These are phyloP conservation scores for Limonius californicus DNA, from an alignment of 1,140 invertebrate genomes.

Conservation along the genomic window DNA sequence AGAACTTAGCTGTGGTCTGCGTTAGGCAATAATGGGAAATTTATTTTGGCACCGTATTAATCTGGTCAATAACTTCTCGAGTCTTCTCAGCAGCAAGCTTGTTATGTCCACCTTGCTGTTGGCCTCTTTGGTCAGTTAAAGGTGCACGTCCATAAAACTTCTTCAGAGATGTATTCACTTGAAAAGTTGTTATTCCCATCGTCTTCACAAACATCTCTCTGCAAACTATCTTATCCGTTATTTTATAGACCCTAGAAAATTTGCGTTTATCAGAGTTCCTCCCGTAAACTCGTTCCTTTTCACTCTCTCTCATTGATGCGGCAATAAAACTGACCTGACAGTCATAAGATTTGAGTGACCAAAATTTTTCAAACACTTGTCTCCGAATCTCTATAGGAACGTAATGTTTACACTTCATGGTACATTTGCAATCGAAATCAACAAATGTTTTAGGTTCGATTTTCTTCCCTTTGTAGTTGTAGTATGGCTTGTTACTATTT, in stretches of 20 bases:
- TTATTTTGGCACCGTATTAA: conserved; percentile 19
- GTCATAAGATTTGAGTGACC: conserved; percentile 21
- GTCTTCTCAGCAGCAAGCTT: neutral
- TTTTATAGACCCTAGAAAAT: conserved; percentile 15
- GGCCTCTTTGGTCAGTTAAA: conserved; percentile 1
- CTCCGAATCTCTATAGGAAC: conserved; percentile 13
- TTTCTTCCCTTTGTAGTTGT: neutral
- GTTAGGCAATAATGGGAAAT: conserved; percentile 17
- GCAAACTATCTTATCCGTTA: conserved; percentile 10
- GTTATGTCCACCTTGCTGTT: conserved; percentile 5
- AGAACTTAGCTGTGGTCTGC: conserved; percentile 16
- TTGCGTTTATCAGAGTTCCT: conserved; percentile 18
- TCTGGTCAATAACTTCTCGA: conserved; percentile 13
- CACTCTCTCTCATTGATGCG: conserved; percentile 1
- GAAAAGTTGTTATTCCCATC: conserved; percentile 14
- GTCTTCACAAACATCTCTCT: conserved; percentile 15
- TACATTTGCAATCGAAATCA: conserved; percentile 2
- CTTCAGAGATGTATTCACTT: conserved; percentile 9
- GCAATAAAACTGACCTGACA: conserved; percentile 16
- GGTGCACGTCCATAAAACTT: neutral
- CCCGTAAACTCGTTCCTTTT: conserved; percentile 16
- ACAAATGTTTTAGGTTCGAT: neutral
- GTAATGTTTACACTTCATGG: conserved; percentile 13
- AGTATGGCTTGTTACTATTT: neutral
- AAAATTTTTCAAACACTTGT: conserved; percentile 13